Evolutionary conservation across 2,888 invertebrate species (phyloP).

Genomic region (Hydrotaea diabolus): DNA sequence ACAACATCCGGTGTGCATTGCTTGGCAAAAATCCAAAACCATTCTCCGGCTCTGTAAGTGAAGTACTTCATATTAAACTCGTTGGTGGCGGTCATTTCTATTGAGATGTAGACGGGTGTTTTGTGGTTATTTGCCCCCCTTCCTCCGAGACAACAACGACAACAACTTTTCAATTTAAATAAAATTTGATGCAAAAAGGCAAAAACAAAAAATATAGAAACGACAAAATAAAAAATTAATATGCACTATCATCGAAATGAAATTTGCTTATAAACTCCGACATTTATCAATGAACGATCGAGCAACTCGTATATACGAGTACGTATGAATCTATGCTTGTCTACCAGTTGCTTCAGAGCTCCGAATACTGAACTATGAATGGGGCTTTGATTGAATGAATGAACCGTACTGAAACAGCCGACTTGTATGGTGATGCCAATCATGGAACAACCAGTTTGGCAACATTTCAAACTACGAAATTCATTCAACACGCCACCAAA

Average conservation of each 20-base stretch:
- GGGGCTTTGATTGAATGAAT: conserved; percentile 9
- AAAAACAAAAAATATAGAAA: not conserved
- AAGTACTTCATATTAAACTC: not conserved
- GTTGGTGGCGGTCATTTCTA: conserved; percentile 42
- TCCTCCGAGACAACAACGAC: conserved; percentile 27
- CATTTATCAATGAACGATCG: conserved; percentile 59
- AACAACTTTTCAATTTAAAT: conserved; percentile 53
- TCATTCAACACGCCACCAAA: conserved; percentile 51
- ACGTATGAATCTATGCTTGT: conserved; percentile 15
- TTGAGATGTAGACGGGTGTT: not conserved
- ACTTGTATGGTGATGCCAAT: not conserved
- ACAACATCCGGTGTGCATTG: conserved; percentile 65
- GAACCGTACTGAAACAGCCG: not conserved
- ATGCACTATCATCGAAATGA: conserved; percentile 34
- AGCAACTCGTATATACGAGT: not conserved
- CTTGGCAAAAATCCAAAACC: not conserved
- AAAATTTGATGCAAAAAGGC: conserved; percentile 2
- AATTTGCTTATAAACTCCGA: conserved; percentile 36
- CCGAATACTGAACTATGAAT: not conserved
- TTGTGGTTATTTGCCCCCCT: not conserved
- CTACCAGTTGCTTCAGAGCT: not conserved
- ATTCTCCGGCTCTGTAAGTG: not conserved
- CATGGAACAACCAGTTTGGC: conserved; percentile 56
- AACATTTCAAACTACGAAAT: conserved; percentile 38
- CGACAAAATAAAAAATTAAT: conserved; percentile 25